Base-by-base conservation (phyloP, 2,888 invertebrate genomes). In the Gibbula magus region DNA sequence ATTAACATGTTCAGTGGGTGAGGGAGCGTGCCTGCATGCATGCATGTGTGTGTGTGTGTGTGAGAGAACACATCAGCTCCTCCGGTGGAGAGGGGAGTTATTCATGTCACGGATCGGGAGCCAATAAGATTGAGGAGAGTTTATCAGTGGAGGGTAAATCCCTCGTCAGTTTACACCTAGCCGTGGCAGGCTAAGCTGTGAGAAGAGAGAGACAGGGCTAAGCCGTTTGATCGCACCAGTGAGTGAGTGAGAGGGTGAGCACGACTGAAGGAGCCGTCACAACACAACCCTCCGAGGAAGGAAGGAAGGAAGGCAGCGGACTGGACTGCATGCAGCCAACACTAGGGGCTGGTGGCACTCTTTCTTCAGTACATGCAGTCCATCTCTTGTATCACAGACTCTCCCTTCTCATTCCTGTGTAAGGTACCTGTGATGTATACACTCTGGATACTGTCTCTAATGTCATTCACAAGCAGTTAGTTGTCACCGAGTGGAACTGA, bases 61-160 rank as follows among this genome's bases (percentile, higher is more conserved):
- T 10, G 56, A 25, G 56, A 8, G 56, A 25, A 25, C 25, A 25
- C 25, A 25, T 56, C 3, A 25, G 56, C 25, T 8, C 25, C 22
- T 56, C 22, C n/a, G 56, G 20, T 20, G 3, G 56, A 25, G 56
- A 25, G 56, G n/a, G 56, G 20, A 35, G 35, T 29, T 70, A 22
- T 70, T 35, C 45, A 45, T 70, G 39, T 70, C 39, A 70, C 39
- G 20, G 70, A 29, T 39, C 29, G 56, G 18, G 70, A 75, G 75
- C 45, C 67, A 73, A 22, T 20, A 67, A 52, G 53, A 73, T 32
- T 45, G 73, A 45, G 32, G 45, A 67, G 51, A 29, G 74, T 39
- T n/a, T 67, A 53, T 32, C 32, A 35, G 73, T 20, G 52, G 78
- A 70, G 39, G 66, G 73, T 35, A 70, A 66, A 70, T 29, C 32